Base-by-base conservation (phyloP, 2,113 vertebrate genomes). In the Ammodytes marinus region DNA sequence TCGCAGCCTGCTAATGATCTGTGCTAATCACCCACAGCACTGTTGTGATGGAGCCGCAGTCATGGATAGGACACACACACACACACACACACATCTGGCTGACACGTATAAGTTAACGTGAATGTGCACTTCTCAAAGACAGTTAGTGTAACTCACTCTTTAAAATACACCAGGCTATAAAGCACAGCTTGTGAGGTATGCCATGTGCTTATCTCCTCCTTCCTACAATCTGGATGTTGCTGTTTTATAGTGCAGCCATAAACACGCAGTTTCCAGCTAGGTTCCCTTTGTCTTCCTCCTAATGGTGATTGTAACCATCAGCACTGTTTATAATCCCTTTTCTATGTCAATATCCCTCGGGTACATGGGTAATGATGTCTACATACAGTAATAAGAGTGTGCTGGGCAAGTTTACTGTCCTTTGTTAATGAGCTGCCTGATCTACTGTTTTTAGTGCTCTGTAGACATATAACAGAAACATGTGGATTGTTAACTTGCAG, bases 1-100 rank as follows among this genome's bases (percentile, higher is more conserved):
- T 69, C 54, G 58, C 74, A 40, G 64, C 52, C 79, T 57, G 72
- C 86, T 89, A 86, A 86, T 82, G 79, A 82, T 77, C 82, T 86
- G 77, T 74, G 74, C 75, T 88, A 88, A 93, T 90, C 86, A 78
- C 80, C 77, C 45, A 72, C 80, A 79, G 66, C 19, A 6, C 66
- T 69, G 47, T 54, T 53, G 64, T 47, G 82, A 79, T 81, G 78
- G 55, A 75, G 42, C 54, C n/a, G 10, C 46, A 37, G 46, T 69
- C 70, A 63, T 27, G 6, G 59, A 81, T 61, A 14, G 52, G 67
- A 58, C 27, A 27, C 27, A 27, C 27, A 66, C 55, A 73, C 10
- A 46, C 60, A 74, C 77, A 57, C 53, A 47, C 2, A 75, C 73
- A 76, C 87, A 88, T 74, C 80, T 82, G 72, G 14, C 8, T 71